Conservation (phyloP, 1,140 invertebrate species). For the Aphidius ervi region DNA sequence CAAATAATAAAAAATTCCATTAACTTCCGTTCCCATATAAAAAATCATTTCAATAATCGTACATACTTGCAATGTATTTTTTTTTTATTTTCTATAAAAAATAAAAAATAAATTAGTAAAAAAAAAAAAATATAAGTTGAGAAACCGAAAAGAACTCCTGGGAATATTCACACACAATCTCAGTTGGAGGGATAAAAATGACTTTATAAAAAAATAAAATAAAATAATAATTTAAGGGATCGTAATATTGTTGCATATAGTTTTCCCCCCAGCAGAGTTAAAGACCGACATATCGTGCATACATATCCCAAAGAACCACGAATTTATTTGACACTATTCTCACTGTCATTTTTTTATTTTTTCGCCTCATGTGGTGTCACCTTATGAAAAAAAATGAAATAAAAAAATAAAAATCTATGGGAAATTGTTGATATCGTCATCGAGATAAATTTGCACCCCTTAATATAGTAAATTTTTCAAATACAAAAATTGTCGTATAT, state of each 20-base stretch:
- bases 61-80: neutral
- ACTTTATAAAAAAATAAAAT: too few species aligned
- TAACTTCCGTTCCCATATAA: too few species aligned
- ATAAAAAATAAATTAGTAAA: slow-evolving; percentile 2
- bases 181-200: too few species aligned
- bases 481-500: too few species aligned
- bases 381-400: neutral
- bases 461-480: slow-evolving; percentile 3
- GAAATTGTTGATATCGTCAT: slow-evolving; percentile 16
- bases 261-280: slow-evolving; percentile 11
- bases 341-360: too few species aligned
- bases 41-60: too few species aligned
- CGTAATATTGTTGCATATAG: slow-evolving; percentile 12
- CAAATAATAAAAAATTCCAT: too few species aligned
- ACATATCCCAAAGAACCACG: slow-evolving; percentile 10
- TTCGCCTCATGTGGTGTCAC: neutral
- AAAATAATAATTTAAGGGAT: neutral
- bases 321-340: slow-evolving; percentile 17
- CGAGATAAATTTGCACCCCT: slow-evolving; percentile 5
- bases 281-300: slow-evolving; percentile 14
- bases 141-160: neutral
- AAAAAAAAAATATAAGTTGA: neutral
- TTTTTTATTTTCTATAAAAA: neutral
- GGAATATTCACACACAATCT: slow-evolving; percentile 5
- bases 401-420: neutral